phyloP scores from a whole-genome alignment of 92 coral and sea anemone genomes.

The Zoanthus sansibaricus region DNA sequence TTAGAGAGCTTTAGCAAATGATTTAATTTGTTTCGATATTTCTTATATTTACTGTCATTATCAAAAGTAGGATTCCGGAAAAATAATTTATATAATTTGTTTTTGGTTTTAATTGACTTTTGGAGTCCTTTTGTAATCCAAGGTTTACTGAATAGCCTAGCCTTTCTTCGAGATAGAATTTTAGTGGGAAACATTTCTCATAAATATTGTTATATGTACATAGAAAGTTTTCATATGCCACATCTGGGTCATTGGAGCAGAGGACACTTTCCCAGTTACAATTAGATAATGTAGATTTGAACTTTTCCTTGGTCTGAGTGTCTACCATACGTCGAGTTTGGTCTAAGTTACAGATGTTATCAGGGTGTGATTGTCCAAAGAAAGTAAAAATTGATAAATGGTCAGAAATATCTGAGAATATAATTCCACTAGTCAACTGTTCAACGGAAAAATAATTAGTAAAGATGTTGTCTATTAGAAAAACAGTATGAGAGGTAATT shows the following conservation, averaged over 20 bases:
- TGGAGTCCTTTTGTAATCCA: slow-evolving; percentile 66
- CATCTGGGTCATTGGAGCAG: not conserved
- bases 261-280: slow-evolving; percentile 5
- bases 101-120: slow-evolving; percentile 58
- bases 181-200: slow-evolving; percentile 7
- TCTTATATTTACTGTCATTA: slow-evolving; percentile 50
- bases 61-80: slow-evolving; percentile 28
- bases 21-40: slow-evolving; percentile 59
- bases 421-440: not conserved
- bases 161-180: slow-evolving; percentile 5
- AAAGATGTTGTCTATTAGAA: not conserved
- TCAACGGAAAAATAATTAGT: not conserved
- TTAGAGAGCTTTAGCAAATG: slow-evolving; percentile 56
- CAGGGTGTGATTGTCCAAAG: not conserved
- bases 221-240: not conserved
- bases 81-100: slow-evolving; percentile 56
- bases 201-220: not conserved
- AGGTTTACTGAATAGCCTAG: slow-evolving; percentile 25
- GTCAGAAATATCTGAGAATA: not conserved
- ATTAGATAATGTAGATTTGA: not conserved
- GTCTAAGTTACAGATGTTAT: not conserved
- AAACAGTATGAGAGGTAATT: not conserved
- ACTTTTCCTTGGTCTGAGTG: slow-evolving; percentile 24
- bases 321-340: not conserved
- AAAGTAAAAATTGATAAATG: not conserved